These are phyloP conservation scores for Drosophila melanosoma DNA, from an alignment of 2,888 invertebrate species.

Conservation along the genomic window DNA sequence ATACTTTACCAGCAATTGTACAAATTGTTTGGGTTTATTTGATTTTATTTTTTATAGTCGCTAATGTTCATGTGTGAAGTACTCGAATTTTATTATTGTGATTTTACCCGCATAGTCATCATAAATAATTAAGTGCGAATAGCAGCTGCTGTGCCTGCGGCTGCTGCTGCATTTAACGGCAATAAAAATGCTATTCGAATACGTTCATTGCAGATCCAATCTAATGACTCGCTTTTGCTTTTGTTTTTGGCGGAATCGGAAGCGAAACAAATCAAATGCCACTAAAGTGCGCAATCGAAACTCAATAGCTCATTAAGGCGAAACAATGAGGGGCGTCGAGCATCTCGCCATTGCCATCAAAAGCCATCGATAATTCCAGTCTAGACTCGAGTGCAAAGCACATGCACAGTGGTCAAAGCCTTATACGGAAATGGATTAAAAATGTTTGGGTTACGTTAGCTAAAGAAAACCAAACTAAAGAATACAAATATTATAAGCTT, in stretches of 20 bases:
- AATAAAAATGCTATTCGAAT: slow-evolving; percentile 37
- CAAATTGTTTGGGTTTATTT: neutral
- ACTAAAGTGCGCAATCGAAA: slow-evolving; percentile 61
- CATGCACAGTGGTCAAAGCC: slow-evolving; percentile 31
- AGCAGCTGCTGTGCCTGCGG: slow-evolving; percentile 42
- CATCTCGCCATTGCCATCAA: slow-evolving; percentile 37
- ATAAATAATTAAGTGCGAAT: slow-evolving; percentile 54
- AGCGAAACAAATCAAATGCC: slow-evolving; percentile 70
- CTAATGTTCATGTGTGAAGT: slow-evolving; percentile 43
- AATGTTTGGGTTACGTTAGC: neutral
- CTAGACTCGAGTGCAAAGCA: slow-evolving; percentile 15
- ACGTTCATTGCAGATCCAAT: slow-evolving; percentile 53
- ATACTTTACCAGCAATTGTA: neutral
- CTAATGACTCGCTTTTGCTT: slow-evolving; percentile 63
- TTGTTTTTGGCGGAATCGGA: slow-evolving; percentile 64
- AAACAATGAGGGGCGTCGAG: slow-evolving; percentile 67
- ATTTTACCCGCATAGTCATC: slow-evolving; percentile 39
- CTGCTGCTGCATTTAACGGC: slow-evolving; percentile 17
- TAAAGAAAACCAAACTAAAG: neutral
- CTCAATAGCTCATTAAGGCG: slow-evolving; percentile 67
- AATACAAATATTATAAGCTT: neutral
- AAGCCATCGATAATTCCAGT: slow-evolving; percentile 49
- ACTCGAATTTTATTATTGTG: slow-evolving; percentile 14
- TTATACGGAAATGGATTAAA: neutral
- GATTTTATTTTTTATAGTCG: neutral